A percentile compares a stretch with the other conserved stretches of the same genome.
phyloP scores from a whole-genome alignment of 1,140 invertebrate species.

The Leptoteleia sp. region DNA sequence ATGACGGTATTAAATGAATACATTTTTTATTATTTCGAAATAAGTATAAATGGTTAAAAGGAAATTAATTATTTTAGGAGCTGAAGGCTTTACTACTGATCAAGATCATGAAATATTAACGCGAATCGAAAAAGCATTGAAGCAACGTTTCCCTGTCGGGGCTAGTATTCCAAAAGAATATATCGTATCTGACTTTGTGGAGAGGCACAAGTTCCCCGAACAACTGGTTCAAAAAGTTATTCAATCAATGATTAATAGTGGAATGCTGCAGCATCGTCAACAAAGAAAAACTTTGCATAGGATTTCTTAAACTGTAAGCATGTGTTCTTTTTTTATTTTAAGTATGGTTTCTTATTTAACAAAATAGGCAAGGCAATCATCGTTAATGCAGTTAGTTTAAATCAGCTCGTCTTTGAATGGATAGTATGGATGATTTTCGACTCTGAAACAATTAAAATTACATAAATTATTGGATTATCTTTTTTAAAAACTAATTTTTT shows the following conservation, averaged over 20 bases:
- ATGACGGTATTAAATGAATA: no score
- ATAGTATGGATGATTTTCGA: conserved; percentile 83
- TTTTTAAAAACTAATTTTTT: no score
- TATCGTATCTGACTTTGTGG: conserved; percentile 95
- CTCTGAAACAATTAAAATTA: conserved; percentile 70
- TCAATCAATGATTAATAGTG: conserved; percentile 95
- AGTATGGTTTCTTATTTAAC: conserved; percentile 19
- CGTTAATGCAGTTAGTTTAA: conserved; percentile 36
- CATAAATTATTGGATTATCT: no score
- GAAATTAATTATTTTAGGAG: conserved; percentile 83
- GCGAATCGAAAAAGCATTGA: conserved; percentile 97
- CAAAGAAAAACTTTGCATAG: conserved; percentile 98
- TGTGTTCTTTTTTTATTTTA: conserved; percentile 46
- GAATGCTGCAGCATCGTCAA: conserved; percentile 96
- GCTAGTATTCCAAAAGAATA: conserved; percentile 97
- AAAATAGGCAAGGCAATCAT: conserved; percentile 22
- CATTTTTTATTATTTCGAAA: no score
- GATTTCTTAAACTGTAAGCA: conserved; percentile 84
- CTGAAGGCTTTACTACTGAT: conserved; percentile 97
- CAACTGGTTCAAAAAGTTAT: conserved; percentile 93
- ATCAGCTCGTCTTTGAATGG: conserved; percentile 79
- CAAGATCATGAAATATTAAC: conserved; percentile 95
- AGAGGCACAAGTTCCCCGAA: conserved; percentile 95
- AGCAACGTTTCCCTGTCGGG: conserved; percentile 96
- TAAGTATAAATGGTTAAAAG: no score